phyloP scores from a whole-genome alignment of 2,113 vertebrate genomes.

The Hiodon alosoides region DNA sequence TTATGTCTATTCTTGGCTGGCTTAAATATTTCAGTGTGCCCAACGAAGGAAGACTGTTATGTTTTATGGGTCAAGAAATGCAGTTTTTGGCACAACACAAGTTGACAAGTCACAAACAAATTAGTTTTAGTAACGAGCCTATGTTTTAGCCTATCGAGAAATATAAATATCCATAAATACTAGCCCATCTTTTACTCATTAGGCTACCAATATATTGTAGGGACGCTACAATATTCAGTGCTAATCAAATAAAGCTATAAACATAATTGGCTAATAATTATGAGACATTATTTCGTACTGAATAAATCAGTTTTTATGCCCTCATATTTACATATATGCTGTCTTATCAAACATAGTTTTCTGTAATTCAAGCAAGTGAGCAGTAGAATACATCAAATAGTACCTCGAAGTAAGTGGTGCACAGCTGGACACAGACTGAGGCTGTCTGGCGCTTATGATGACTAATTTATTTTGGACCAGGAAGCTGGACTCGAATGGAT shows the following conservation, averaged over 20 bases:
- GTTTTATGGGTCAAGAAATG: too few species aligned
- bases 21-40: slow-evolving; percentile 1
- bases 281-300: too few species aligned
- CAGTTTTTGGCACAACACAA: too few species aligned
- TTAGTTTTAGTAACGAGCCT: too few species aligned
- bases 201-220: too few species aligned
- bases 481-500: slow-evolving; percentile 14
- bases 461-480: slow-evolving; percentile 15
- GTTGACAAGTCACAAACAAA: too few species aligned
- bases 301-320: not conserved
- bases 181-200: too few species aligned
- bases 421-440: slow-evolving; percentile 4
- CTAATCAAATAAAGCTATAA: too few species aligned
- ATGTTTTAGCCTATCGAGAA: too few species aligned
- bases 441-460: slow-evolving; percentile 16
- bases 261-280: too few species aligned
- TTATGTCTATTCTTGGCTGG: not conserved
- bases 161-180: too few species aligned
- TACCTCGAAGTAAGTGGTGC: not conserved
- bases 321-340: not conserved
- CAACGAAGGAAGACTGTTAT: not conserved
- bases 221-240: too few species aligned
- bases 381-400: not conserved
- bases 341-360: not conserved
- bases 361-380: slow-evolving; percentile 16